Evolutionary conservation across 2,797 vertebrate species (phyloP).

Genomic region (Silurus aristotelis): DNA sequence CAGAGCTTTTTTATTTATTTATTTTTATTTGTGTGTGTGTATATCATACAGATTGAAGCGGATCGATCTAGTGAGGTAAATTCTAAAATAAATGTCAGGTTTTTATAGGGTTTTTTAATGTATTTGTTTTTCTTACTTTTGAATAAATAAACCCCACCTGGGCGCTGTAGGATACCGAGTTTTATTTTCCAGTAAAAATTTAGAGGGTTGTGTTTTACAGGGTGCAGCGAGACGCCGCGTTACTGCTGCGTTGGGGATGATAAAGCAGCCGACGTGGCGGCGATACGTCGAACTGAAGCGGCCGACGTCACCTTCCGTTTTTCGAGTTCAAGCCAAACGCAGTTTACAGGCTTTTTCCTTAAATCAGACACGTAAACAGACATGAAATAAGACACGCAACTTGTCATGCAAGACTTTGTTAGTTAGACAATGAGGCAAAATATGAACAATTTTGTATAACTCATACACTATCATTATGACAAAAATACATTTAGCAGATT

Average conservation of each 20-base stretch:
- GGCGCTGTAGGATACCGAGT: not conserved
- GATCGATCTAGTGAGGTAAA: not conserved
- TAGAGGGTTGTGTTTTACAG: slow-evolving; percentile 6
- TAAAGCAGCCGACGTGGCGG: not conserved
- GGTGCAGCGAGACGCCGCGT: not conserved
- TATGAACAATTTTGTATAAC: not conserved
- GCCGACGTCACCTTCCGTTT: not conserved
- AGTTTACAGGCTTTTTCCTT: not conserved
- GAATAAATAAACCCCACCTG: slow-evolving; percentile 4
- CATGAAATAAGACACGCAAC: not conserved
- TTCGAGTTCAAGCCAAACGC: too few species aligned
- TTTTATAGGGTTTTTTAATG: slow-evolving; percentile 17
- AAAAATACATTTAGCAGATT: not conserved
- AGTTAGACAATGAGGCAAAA: not conserved
- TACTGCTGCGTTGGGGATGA: not conserved
- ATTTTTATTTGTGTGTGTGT: not conserved
- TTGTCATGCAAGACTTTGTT: not conserved
- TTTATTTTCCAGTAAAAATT: slow-evolving; percentile 24
- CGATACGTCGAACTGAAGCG: not conserved
- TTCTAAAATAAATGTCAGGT: not conserved
- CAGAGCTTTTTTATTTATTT: not conserved
- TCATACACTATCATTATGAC: not conserved
- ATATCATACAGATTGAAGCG: not conserved
- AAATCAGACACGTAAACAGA: not conserved
- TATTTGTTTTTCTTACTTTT: not conserved